Evolutionary conservation across 2,797 vertebrate species (phyloP), one percentile per base, ranked within the genome.

Genomic region (Fratercula arctica): DNA sequence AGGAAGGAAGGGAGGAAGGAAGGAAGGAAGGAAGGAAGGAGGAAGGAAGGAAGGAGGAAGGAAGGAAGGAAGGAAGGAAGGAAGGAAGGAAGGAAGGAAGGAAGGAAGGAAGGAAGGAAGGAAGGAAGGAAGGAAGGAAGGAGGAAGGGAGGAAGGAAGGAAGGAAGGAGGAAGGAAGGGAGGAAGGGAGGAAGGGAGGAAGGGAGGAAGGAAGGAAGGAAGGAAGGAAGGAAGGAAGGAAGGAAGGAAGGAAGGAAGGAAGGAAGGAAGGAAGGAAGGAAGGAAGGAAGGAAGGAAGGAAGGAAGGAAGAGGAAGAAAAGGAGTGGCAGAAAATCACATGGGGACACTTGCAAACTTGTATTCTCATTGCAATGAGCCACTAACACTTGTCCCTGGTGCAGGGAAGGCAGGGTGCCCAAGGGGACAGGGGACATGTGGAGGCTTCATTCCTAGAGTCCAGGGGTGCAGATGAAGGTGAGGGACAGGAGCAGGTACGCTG

Each of bases 391-490:
- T 10, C 45, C 6, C 23, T 61, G 46, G 20, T 56, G 17, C 45
- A 81, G n/a, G 64, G 33, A 74, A 81, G 11, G 23, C 39, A 69
- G 8, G 4, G 4, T 72, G 12, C 7, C 8, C 67, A 19, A 60
- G 28, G 26, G 19, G 1, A 18, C 17, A 35, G 41, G 17, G 13
- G 14, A 45, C 16, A 45, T 0, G 1, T 26, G 33, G 7, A 56
- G 8, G 2, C 60, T 85, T 72, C 4, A 11, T 76, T 85, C 43
- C n/a, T 31, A 10, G 39, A 66, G 33, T 39, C 13, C 46, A 54
- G 33, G 6, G 8, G 3, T 50, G 37, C 35, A 75, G 64, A 11
- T 26, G 39, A 56, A 69, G 43, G 8, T 48, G n/a, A 56, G 33
- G 25, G 31, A 37, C 13, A 41, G 20, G 17, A 19, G 13, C 50